A percentile compares a stretch with the other conserved stretches of the same genome.
Evolutionary conservation across 2,113 vertebrate genomes (phyloP).

Genomic region (Entelurus aequoreus): DNA sequence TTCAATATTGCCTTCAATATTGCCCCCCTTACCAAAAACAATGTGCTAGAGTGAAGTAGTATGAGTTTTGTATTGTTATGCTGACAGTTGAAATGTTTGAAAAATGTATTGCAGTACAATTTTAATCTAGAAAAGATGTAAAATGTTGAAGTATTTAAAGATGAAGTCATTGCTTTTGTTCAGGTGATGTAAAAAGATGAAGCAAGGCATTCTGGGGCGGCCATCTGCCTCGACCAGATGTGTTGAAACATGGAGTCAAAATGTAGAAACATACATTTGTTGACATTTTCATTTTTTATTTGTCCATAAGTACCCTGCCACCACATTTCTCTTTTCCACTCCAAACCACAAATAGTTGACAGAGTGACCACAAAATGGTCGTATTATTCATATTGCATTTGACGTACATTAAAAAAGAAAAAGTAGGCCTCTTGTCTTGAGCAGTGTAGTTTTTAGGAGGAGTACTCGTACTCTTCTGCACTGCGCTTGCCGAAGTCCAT

Average conservation of each 20-base stretch:
- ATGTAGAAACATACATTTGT: no score
- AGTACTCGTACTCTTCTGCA: conserved; percentile 90
- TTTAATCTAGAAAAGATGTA: no score
- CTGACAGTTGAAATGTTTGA: no score
- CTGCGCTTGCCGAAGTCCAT: conserved; percentile 98
- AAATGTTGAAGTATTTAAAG: no score
- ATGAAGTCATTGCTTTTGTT: no score
- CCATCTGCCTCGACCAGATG: neutral
- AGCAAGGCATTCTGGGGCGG: neutral
- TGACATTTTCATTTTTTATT: conserved; percentile 57
- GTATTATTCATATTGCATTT: conserved; percentile 78
- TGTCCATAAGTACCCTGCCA: conserved; percentile 42
- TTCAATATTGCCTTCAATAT: no score
- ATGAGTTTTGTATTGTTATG: no score
- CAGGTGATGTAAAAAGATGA: no score
- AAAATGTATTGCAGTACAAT: no score
- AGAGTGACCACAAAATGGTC: conserved; percentile 72
- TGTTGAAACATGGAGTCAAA: neutral
- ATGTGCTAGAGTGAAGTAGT: no score
- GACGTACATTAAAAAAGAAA: conserved; percentile 72
- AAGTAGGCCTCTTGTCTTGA: conserved; percentile 77
- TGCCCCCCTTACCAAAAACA: no score
- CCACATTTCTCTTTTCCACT: conserved; percentile 31
- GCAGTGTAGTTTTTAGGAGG: conserved; percentile 72
- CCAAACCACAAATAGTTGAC: conserved; percentile 46